A percentile compares a stretch with the other conserved stretches of the same genome.
Evolutionary conservation across 1,140 invertebrate species (phyloP).

Genomic region (Procambarus virginalis): DNA sequence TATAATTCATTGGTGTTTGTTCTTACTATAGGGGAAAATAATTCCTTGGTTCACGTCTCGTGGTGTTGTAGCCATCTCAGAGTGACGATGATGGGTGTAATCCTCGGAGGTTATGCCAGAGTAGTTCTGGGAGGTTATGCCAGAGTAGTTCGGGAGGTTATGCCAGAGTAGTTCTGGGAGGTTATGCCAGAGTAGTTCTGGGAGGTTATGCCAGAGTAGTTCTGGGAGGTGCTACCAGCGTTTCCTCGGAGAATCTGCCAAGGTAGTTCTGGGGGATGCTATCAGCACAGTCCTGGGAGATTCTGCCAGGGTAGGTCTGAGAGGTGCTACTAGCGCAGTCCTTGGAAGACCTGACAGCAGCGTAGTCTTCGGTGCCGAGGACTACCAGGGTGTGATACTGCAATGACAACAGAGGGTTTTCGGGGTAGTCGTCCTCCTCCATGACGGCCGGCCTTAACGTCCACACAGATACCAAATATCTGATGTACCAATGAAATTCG

Average conservation of each 20-base stretch:
- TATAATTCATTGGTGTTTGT: not conserved
- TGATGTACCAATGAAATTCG: too few relatives aligned
- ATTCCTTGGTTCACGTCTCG: not conserved
- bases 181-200: not conserved
- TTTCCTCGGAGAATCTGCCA: not conserved
- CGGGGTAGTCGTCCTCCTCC: constrained; percentile 36
- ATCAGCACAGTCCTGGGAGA: too few relatives aligned
- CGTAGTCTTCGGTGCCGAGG: constrained; percentile 55
- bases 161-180: too few relatives aligned
- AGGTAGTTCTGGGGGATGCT: too few relatives aligned
- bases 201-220: too few relatives aligned
- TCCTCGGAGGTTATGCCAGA: not conserved
- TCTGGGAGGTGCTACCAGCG: too few relatives aligned
- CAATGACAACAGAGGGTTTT: constrained; percentile 38
- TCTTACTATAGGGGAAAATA: not conserved
- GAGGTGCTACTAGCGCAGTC: not conserved
- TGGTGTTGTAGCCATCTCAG: not conserved
- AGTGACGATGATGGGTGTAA: not conserved
- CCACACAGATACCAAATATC: too few relatives aligned
- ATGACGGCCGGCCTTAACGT: too few relatives aligned
- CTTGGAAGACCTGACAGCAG: not conserved
- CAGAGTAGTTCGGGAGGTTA: too few relatives aligned
- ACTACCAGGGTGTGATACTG: constrained; percentile 56
- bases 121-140: too few relatives aligned
- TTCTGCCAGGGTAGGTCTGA: too few relatives aligned